phyloP scores from a whole-genome alignment of 35 echinoderm and acorn worm species.

The Amphiura filiformis region DNA sequence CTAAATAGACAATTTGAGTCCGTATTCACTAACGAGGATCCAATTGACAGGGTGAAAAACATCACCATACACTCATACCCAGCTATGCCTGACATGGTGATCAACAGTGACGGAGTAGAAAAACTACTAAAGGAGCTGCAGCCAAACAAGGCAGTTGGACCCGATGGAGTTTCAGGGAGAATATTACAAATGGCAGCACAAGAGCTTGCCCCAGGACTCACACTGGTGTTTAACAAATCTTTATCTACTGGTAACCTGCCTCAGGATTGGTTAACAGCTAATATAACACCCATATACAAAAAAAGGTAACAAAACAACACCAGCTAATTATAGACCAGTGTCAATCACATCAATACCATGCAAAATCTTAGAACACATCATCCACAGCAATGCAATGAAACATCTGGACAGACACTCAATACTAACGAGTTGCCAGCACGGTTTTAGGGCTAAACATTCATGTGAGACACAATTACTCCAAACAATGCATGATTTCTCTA shows the following conservation, averaged over 20 bases:
- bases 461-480: not conserved
- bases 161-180: not conserved
- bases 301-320: not conserved
- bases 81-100: not conserved
- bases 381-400: not conserved
- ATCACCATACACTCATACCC: too few species aligned
- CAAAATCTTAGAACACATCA: slow-evolving; percentile 5
- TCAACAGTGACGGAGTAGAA: not conserved
- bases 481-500: not conserved
- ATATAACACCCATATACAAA: not conserved
- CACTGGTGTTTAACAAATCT: not conserved
- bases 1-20: too few species aligned
- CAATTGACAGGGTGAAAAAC: too few species aligned
- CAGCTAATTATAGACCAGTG: not conserved
- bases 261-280: not conserved
- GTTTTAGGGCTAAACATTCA: not conserved
- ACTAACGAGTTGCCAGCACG: not conserved
- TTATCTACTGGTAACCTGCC: not conserved
- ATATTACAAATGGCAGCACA: not conserved
- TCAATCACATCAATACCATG: not conserved
- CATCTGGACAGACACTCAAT: not conserved
- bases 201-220: not conserved
- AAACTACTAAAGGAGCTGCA: slow-evolving; percentile 1
- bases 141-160: not conserved
- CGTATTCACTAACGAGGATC: too few species aligned